phyloP scores from a whole-genome alignment of 2,797 vertebrate genomes.

The Clarias platycephalus region DNA sequence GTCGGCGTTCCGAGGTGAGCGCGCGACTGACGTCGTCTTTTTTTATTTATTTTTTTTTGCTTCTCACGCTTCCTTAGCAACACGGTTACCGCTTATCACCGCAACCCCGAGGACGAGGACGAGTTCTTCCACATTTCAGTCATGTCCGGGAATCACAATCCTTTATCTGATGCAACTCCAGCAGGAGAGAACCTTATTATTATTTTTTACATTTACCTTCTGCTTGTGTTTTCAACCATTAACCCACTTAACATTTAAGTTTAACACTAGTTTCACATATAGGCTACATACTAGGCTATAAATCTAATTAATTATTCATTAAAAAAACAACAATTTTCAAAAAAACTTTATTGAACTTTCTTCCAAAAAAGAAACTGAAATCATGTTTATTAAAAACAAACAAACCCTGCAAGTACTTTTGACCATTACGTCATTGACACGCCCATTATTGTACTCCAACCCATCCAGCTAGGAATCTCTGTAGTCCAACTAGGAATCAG shows the following conservation, averaged over 20 bases:
- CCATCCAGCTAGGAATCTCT: no score
- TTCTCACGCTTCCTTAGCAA: background rate
- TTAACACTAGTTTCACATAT: no score
- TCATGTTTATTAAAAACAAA: background rate
- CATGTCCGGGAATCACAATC: background rate
- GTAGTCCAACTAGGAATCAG: no score
- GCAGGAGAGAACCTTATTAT: background rate
- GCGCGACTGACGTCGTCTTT: background rate
- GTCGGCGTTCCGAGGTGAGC: conserved; percentile 7
- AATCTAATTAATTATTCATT: background rate
- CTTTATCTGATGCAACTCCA: no score
- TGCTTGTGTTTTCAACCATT: no score
- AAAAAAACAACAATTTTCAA: no score
- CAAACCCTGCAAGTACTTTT: background rate
- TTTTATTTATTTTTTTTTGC: background rate
- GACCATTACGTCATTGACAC: background rate
- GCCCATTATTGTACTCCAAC: background rate
- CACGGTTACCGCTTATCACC: background rate
- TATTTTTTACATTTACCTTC: no score
- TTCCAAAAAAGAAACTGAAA: background rate
- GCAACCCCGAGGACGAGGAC: background rate
- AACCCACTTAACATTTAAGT: no score
- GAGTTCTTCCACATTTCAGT: background rate
- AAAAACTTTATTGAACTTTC: background rate
- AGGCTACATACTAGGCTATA: background rate